phyloP scores from a whole-genome alignment of 2,888 invertebrate genomes.

The Drosophila helvetica region DNA sequence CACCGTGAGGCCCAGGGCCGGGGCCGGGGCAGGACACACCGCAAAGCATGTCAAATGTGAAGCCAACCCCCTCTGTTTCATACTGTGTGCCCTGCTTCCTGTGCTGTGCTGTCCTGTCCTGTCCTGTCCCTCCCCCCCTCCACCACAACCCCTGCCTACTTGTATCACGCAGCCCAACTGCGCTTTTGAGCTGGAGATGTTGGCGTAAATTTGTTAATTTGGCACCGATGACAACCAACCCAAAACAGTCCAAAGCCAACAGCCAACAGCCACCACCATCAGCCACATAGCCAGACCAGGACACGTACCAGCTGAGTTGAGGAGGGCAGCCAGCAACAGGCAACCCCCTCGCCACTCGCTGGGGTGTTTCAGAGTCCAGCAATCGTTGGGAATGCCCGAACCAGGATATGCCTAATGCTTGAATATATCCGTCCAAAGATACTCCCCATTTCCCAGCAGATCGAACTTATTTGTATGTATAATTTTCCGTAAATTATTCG shows the following conservation, averaged over 20 bases:
- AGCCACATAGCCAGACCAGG: conserved; percentile 51
- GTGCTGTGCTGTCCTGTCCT: no score
- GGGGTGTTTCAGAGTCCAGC: conserved; percentile 3
- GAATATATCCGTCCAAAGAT: no score
- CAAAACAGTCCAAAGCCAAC: conserved; percentile 32
- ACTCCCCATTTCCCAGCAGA: no score
- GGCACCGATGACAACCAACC: conserved; percentile 76
- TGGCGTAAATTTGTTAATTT: conserved; percentile 83
- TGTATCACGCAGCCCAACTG: conserved; percentile 15
- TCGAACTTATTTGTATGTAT: no score
- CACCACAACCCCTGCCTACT: neutral
- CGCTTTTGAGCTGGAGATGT: conserved; percentile 68
- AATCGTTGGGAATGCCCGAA: conserved; percentile 3
- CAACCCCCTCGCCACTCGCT: conserved; percentile 19
- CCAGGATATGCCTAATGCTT: no score
- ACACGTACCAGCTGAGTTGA: conserved; percentile 19
- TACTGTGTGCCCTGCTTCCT: conserved; percentile 3
- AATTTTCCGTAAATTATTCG: no score
- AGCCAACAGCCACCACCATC: conserved; percentile 36
- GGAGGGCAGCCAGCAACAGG: conserved; percentile 34
- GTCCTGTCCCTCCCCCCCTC: no score
- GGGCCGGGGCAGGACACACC: conserved; percentile 37
- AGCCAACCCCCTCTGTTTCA: conserved; percentile 19
- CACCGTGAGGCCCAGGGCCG: neutral
- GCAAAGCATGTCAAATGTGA: conserved; percentile 72